These are phyloP conservation scores for Diabrotica virgifera DNA, from an alignment of 1,140 invertebrate genomes.

Conservation along the genomic window DNA sequence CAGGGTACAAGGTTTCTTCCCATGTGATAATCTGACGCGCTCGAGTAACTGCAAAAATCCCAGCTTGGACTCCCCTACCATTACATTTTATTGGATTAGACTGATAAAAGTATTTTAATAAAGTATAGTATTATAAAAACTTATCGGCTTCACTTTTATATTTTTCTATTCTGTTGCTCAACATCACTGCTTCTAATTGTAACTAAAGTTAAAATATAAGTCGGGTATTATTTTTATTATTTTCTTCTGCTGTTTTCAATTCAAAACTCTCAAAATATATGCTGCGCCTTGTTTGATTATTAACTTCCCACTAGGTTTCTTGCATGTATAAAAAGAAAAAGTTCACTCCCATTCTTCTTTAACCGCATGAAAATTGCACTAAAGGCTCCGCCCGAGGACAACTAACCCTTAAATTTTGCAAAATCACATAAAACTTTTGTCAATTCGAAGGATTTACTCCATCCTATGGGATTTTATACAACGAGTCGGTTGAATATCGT, in stretches of 20 bases:
- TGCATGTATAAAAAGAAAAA: neutral
- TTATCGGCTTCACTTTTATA: too few species aligned
- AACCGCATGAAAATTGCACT: constrained; percentile 14
- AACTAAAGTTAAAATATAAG: too few species aligned
- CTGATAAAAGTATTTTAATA: too few species aligned
- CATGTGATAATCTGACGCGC: too few species aligned
- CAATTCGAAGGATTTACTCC: constrained; percentile 5
- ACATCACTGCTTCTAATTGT: too few species aligned
- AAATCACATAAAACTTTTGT: constrained; percentile 14
- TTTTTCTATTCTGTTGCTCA: too few species aligned
- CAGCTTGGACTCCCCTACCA: too few species aligned
- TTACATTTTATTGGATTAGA: too few species aligned
- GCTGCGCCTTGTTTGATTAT: neutral
- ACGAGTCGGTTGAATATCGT: neutral
- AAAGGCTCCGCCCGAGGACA: constrained; percentile 14
- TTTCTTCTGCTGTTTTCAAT: neutral
- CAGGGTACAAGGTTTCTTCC: too few species aligned
- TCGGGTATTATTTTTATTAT: too few species aligned
- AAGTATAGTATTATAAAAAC: too few species aligned
- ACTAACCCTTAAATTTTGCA: constrained; percentile 14
- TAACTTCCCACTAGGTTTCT: neutral
- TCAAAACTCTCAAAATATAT: neutral
- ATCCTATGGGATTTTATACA: neutral
- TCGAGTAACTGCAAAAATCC: too few species aligned
- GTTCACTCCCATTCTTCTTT: neutral